Conservation (phyloP, 1,140 invertebrate genomes). For the Macrobrachium rosenbergii region DNA sequence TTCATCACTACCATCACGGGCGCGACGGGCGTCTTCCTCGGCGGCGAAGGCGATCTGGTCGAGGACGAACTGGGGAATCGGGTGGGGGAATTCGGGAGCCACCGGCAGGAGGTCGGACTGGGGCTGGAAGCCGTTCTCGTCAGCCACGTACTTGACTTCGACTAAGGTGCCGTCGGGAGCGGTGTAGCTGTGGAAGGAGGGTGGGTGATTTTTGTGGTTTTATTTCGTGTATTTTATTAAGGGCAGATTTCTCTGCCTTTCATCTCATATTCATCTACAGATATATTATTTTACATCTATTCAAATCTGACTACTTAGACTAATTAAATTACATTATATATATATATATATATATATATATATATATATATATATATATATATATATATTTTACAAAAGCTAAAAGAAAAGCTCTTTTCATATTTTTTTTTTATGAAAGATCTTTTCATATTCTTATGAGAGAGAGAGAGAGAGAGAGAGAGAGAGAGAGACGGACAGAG, state of each 20-base stretch:
- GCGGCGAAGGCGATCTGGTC: conserved; percentile 48
- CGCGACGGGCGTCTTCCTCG: conserved; percentile 21
- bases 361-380: too few relatives aligned
- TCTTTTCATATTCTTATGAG: not conserved
- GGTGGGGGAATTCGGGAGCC: conserved; percentile 52
- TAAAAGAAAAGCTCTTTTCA: not conserved
- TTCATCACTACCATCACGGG: not conserved
- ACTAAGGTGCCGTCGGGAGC: conserved; percentile 29
- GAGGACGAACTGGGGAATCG: conserved; percentile 54
- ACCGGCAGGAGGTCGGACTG: conserved; percentile 33
- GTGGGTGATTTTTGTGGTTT: not conserved
- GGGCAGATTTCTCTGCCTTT: too few relatives aligned
- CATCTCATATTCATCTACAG: not conserved
- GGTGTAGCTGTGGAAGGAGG: conserved; percentile 14
- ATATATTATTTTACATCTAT: not conserved
- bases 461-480: too few relatives aligned
- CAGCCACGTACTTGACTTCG: conserved; percentile 15
- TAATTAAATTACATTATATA: too few relatives aligned
- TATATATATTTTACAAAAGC: not conserved
- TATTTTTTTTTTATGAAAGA: not conserved
- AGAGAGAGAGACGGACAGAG: too few relatives aligned
- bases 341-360: too few relatives aligned
- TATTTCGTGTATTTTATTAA: not conserved
- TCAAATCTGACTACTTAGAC: not conserved
- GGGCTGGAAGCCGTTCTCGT: conserved; percentile 35